Base-by-base conservation (phyloP, 2,888 invertebrate genomes). In the Cheilosia grossa region DNA sequence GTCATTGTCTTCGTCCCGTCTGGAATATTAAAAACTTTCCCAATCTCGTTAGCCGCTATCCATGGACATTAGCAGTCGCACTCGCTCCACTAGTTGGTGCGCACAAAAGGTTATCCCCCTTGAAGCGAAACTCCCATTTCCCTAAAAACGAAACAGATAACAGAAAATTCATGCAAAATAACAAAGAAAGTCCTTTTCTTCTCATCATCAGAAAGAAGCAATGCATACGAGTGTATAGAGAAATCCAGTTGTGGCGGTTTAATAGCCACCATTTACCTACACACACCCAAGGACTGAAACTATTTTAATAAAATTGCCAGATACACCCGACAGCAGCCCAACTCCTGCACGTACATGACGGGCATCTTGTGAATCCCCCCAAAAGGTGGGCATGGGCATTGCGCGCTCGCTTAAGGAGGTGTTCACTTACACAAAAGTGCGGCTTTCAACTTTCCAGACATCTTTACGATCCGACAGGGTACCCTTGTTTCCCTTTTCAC, bases 401-500 rank as follows among this genome's bases (percentile, higher is more conserved):
- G 54, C 47, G 64, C 72, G 63, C 51, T 51, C 67, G 51, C 81
- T 70, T 81, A 63, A 81, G 75, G 75, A 85, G 85, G 85, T 85
- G 81, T 85, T 85, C 81, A 72, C 80, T 85, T 85, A 75, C 61
- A 85, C 82, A 79, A 85, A 78, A 87, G 63, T 80, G 78, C 78
- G 83, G 83, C 86, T 88, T 88, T 88, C 80, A 87, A 87, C 87
- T 87, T 88, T 81, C 88, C 88, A 89, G 89, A 89, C 89, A 89
- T 87, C 83, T 89, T 88, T 88, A 89, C 82, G 88, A 87, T 81
- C 87, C 86, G 85, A 82, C 73, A 82, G 82, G 82, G 82, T 79
- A 87, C 87, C 86, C 86, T 87, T 77, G 69, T 83, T 78, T 85
- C 80, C 79, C 77, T 87, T 70, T 78, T 72, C 56, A 54, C 87